Percentiles rank a stretch among this genome's conserved stretches.
Conservation (phyloP, 1,140 invertebrate genomes). For the Ostrea denselamellosa region DNA sequence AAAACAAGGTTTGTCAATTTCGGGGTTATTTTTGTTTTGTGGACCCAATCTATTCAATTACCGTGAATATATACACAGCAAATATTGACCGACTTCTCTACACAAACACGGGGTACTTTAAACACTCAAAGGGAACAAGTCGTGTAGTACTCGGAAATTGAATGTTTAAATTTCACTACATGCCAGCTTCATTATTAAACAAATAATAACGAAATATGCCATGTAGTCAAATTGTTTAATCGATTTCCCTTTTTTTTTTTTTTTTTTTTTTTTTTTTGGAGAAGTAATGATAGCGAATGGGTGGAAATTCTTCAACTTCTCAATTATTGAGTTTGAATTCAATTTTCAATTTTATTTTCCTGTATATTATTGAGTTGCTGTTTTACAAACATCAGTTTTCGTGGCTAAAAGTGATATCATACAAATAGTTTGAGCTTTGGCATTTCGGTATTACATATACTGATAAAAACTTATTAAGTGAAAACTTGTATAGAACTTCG, state of each 20-base stretch:
- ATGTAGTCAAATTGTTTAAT: neutral
- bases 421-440: too few species aligned
- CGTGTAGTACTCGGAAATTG: neutral
- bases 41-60: neutral
- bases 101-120: neutral
- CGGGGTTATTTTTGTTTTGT: neutral
- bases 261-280: neutral
- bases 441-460: too few species aligned
- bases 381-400: too few species aligned
- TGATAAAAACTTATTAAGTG: too few species aligned
- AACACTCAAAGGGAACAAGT: neutral
- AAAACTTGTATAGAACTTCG: too few species aligned
- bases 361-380: too few species aligned
- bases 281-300: neutral
- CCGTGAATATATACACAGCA: neutral
- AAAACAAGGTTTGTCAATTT: neutral
- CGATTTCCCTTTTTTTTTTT: neutral
- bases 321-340: too few species aligned
- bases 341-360: too few species aligned
- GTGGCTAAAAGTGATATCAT: too few species aligned
- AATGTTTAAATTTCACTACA: neutral
- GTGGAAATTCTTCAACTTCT: too few species aligned
- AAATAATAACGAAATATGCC: constrained; percentile 20
- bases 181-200: neutral
- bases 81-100: constrained; percentile 1